Base-by-base conservation (phyloP, 2,797 vertebrate genomes). In the Diplodus puntazzo region DNA sequence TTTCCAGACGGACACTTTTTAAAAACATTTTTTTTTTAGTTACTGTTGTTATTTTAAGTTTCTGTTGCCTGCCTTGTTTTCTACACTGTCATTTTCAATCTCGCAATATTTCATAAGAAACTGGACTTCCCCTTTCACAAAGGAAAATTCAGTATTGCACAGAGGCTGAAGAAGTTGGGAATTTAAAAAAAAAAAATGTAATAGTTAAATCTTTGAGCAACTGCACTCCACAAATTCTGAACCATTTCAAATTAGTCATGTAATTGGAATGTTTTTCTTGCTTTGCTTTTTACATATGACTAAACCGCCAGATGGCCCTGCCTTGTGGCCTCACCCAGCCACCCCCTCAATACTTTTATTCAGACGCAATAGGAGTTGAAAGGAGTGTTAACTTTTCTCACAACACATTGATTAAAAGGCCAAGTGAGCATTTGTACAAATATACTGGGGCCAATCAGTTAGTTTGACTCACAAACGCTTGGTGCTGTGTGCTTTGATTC, bases 391-490 rank as follows among this genome's bases (percentile, higher is more conserved):
- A 34, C 9, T 25, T 4, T 25, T 58, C 34, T 52, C n/a, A n/a
- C 42, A 72, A n/a, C 16, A n/a, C 49, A 55, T 6, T 61, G 8
- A 49, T 50, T n/a, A 70, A 70, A 20, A 77, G 46, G 43, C 42
- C 50, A 62, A 27, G 30, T 73, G 60, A 80, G 27, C 17, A 2
- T 72, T 39, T 69, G 46, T 21, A 4, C 48, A 70, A 80, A 73
- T 79, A 68, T 83, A 75, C 58, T 55, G 78, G 79, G 74, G 74
- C 67, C 69, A 87, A 61, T 88, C 39, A 11, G 39, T 90, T 88
- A 82, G 54, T 67, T 59, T 73, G 57, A 66, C 54, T 79, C 60
- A 17, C 27, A 68, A 20, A 57, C 1, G 3, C 16, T 5, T 0
- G 17, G 67, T 54, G 46, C 18, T 46, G 55, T 59, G 2, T 66